phyloP scores from a whole-genome alignment of 1,140 invertebrate species.

The Amphibalanus amphitrite region DNA sequence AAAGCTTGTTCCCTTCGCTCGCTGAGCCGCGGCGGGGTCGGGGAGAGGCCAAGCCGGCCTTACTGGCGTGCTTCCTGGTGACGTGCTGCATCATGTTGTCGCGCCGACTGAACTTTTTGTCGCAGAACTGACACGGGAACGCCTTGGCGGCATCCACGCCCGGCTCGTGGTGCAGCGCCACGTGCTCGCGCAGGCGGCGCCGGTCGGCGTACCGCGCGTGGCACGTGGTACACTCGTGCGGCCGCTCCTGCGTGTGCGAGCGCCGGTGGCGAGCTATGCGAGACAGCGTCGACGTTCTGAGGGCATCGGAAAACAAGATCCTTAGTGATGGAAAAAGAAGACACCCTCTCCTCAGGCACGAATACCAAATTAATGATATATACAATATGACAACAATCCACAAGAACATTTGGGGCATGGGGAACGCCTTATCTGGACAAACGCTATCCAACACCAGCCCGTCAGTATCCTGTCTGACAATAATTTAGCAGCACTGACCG shows the following conservation, averaged over 20 bases:
- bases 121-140: background rate
- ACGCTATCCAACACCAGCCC: no score
- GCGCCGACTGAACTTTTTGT: background rate
- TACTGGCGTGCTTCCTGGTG: background rate
- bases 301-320: no score
- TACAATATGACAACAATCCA: no score
- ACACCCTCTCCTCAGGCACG: no score
- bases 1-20: background rate
- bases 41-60: no score
- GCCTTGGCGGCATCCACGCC: no score
- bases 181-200: constrained; percentile 18
- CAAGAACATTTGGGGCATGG: no score
- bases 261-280: constrained; percentile 20
- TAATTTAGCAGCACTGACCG: background rate
- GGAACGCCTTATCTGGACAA: no score
- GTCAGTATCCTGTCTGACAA: no score
- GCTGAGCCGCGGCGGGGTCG: background rate
- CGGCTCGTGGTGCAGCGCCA: background rate
- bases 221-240: constrained; percentile 21
- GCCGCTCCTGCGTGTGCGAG: constrained; percentile 18
- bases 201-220: constrained; percentile 18
- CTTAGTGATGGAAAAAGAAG: no score
- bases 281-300: constrained; percentile 9
- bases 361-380: no score
- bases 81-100: background rate